These are phyloP conservation scores for Ciconia nigra DNA, from an alignment of 2,797 vertebrate genomes.

Conservation along the genomic window DNA sequence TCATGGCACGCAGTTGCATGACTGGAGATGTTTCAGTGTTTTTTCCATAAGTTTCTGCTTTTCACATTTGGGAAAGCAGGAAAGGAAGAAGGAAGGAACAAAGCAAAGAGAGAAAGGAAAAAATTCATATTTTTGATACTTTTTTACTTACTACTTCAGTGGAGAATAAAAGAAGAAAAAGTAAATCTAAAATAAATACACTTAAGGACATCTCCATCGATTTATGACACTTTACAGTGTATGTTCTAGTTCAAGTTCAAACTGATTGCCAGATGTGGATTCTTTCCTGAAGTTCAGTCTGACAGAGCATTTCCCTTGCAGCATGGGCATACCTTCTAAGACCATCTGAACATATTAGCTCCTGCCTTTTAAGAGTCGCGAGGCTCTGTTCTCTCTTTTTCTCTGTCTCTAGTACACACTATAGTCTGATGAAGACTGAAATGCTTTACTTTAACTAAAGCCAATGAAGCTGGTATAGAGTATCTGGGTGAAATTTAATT, in stretches of 20 bases:
- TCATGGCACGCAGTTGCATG: neutral
- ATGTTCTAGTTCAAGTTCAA: neutral
- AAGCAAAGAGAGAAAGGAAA: neutral
- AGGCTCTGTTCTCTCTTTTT: neutral
- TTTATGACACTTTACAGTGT: neutral
- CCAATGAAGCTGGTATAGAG: neutral
- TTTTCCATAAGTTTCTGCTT: neutral
- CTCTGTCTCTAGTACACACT: neutral
- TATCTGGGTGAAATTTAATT: neutral
- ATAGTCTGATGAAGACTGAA: neutral
- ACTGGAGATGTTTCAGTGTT: neutral
- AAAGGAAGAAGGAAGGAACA: neutral
- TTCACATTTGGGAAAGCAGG: neutral
- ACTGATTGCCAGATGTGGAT: neutral
- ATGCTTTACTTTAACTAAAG: neutral
- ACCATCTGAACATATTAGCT: neutral
- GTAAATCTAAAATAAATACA: neutral
- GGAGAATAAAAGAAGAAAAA: neutral
- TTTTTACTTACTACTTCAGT: neutral
- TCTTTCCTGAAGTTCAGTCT: neutral
- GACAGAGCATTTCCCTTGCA: neutral
- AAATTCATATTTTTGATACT: neutral
- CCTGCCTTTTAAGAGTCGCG: neutral
- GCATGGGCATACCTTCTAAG: neutral
- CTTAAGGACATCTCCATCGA: neutral